Evolutionary conservation across 2,797 vertebrate genomes (phyloP).

Genomic region (Paguma larvata): DNA sequence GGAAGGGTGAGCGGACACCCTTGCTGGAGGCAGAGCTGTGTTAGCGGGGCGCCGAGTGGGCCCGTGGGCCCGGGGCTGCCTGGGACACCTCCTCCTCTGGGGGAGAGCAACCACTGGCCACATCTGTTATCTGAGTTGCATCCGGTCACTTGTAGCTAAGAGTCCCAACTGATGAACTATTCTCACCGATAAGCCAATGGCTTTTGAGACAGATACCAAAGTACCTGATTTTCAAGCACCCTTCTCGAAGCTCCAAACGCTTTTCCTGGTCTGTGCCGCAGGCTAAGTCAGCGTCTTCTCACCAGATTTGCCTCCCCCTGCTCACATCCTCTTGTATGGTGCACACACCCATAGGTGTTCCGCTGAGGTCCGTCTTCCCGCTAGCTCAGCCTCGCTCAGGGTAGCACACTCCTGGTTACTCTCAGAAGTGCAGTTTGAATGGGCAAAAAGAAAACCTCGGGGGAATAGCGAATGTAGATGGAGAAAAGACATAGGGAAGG

Average conservation of each 20-base stretch:
- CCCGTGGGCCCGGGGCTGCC: fast-evolving
- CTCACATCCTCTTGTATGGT: fast-evolving
- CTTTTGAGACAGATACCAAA: background rate
- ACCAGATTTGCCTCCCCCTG: background rate
- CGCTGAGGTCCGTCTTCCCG: background rate
- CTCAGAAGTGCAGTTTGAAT: background rate
- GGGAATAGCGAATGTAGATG: background rate
- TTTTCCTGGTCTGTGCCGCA: background rate
- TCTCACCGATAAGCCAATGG: background rate
- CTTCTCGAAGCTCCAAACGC: background rate
- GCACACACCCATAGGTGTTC: background rate
- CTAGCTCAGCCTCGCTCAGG: background rate
- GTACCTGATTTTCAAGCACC: background rate
- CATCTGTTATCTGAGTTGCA: background rate
- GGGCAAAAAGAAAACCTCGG: background rate
- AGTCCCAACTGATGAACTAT: background rate
- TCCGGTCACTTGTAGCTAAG: background rate
- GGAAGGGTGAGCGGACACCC: fast-evolving
- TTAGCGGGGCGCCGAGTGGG: fast-evolving
- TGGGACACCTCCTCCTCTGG: too few species aligned
- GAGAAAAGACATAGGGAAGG: background rate
- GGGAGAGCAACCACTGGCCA: fast-evolving
- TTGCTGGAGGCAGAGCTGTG: background rate
- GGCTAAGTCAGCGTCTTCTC: background rate
- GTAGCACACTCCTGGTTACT: background rate